Base-by-base conservation (phyloP, 2,888 invertebrate species). In the Ectropis crepuscularia region DNA sequence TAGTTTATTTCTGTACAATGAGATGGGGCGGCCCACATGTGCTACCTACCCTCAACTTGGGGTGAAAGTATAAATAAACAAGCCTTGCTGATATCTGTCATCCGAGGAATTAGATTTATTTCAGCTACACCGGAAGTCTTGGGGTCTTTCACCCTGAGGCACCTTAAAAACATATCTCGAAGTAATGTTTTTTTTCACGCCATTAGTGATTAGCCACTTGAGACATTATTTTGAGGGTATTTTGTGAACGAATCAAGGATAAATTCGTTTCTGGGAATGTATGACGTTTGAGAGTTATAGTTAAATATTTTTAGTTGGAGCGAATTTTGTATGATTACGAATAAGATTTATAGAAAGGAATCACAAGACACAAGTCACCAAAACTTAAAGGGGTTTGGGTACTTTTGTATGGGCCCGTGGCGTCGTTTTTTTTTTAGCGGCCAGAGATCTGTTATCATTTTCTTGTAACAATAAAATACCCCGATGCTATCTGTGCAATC, bases 21-120 rank as follows among this genome's bases (percentile, higher is more conserved):
- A 83, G 78, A 80, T 77, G 78, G 80, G 79, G 81, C 79, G 78
- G 80, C 79, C 80, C 92, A 89, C 85, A 87, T 89, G 90, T 83
- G 70, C 85, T 16, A 51, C 88, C 78, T 16, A 85, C 88, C 89
- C 89, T 85, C 82, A 80, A 76, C 75, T 78, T 76, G 75, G 86
- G 86, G 85, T 86, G 86, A 90, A 90, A 89, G 86, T 91, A 92
- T 90, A 92, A 91, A 92, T 92, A 92, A 90, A 92, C 90, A 88
- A 89, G 87, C 83, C 89, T 90, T 88, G 89, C 92, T 90, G 92
- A 90, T 92, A 91, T 90, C 90, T 91, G 91, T 92, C 92, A 92
- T 90, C 88, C 86, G 75, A 89, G 74, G 90, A 87, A 89, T 91
- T 90, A 90, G 89, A 92, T 92, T 92, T 90, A 92, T 92, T 89